Percentiles rank a stretch among this genome's conserved stretches.
These are phyloP conservation scores for Volucella zonaria DNA, from an alignment of 2,888 invertebrate genomes.

Conservation along the genomic window DNA sequence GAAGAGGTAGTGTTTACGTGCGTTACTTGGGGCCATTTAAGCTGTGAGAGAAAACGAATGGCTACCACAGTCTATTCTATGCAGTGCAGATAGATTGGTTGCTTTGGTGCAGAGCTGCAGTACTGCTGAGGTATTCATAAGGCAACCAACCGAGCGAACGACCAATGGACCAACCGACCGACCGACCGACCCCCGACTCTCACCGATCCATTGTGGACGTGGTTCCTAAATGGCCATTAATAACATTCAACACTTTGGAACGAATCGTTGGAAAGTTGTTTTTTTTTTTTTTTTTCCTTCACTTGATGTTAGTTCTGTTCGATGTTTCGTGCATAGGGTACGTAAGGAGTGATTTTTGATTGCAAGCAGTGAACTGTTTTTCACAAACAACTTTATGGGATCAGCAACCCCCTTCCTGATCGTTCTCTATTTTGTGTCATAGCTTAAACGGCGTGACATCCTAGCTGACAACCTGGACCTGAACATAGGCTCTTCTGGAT, in stretches of 20 bases:
- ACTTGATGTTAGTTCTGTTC: no score
- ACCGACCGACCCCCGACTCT: not conserved
- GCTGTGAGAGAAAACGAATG: not conserved
- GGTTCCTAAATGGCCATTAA: conserved; percentile 49
- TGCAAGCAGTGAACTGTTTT: no score
- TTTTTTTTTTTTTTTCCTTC: not conserved
- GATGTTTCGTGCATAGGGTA: conserved; percentile 1
- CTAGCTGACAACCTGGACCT: no score
- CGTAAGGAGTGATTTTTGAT: no score
- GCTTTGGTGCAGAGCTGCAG: not conserved
- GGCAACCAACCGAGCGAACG: not conserved
- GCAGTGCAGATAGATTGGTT: conserved; percentile 13
- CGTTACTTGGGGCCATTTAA: conserved; percentile 43
- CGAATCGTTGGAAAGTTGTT: conserved; percentile 25
- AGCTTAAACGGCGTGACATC: no score
- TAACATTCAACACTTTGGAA: conserved; percentile 52
- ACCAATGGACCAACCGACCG: not conserved
- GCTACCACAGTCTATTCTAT: not conserved
- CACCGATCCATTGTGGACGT: not conserved
- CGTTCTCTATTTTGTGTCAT: no score
- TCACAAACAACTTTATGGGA: no score
- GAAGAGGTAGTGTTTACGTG: conserved; percentile 66
- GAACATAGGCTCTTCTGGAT: no score
- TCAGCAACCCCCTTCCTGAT: no score
- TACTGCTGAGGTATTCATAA: no score